Evolutionary conservation across 2,888 invertebrate species (phyloP).

Genomic region (Rhabditophanes sp.): DNA sequence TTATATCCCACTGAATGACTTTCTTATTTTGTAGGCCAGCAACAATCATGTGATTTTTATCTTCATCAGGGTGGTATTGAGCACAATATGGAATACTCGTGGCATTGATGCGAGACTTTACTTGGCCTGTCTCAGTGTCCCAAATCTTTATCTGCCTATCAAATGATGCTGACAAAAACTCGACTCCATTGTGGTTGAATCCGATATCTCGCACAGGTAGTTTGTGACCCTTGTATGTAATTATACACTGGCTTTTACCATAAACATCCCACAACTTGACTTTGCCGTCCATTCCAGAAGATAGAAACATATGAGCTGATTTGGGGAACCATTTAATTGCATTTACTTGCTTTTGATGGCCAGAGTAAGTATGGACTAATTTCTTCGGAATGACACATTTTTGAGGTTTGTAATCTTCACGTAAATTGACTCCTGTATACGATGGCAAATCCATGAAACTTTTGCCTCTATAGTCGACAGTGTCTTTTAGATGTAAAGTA

Average conservation of each 20-base stretch:
- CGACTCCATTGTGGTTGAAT: slow-evolving; percentile 79
- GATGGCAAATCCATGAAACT: slow-evolving; percentile 82
- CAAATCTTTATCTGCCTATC: slow-evolving; percentile 92
- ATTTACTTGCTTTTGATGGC: slow-evolving; percentile 88
- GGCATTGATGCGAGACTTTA: slow-evolving; percentile 63
- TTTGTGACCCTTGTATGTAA: slow-evolving; percentile 86
- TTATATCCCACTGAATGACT: slow-evolving; percentile 95
- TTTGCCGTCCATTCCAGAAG: slow-evolving; percentile 89
- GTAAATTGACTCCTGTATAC: slow-evolving; percentile 73
- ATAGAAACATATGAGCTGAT: slow-evolving; percentile 80
- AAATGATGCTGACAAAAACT: slow-evolving; percentile 82
- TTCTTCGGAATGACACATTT: slow-evolving; percentile 23
- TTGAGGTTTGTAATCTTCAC: slow-evolving; percentile 71
- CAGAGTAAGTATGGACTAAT: slow-evolving; percentile 55
- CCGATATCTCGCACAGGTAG: slow-evolving; percentile 88
- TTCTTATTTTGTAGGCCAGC: slow-evolving; percentile 91
- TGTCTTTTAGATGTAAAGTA: slow-evolving; percentile 57
- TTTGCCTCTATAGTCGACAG: slow-evolving; percentile 85
- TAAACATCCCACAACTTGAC: slow-evolving; percentile 88
- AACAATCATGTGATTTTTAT: slow-evolving; percentile 90
- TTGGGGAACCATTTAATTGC: slow-evolving; percentile 83
- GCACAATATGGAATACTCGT: slow-evolving; percentile 93
- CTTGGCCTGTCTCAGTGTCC: slow-evolving; percentile 77
- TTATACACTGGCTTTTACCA: slow-evolving; percentile 72
- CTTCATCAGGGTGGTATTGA: slow-evolving; percentile 89